A percentile compares a stretch with the other conserved stretches of the same genome.
These are phyloP conservation scores for Chiloscyllium punctatum DNA, from an alignment of 2,797 vertebrate genomes.

Conservation along the genomic window DNA sequence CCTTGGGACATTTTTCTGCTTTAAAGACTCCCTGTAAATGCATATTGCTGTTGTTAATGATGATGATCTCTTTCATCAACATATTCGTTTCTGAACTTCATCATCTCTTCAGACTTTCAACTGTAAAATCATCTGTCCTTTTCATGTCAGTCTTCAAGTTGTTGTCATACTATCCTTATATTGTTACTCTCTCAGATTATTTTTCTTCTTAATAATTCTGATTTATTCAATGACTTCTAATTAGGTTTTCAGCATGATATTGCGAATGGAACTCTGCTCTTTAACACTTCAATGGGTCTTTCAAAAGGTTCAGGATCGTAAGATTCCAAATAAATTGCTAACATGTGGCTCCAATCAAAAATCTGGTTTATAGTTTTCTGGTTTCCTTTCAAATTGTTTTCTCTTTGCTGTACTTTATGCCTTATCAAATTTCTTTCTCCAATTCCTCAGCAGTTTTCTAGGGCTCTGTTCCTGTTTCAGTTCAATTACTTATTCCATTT, in stretches of 20 bases:
- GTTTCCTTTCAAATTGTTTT: slow-evolving; percentile 16
- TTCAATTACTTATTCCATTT: neutral
- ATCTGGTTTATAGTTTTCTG: neutral
- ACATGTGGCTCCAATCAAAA: neutral
- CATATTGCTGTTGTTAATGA: neutral
- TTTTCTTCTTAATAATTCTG: neutral
- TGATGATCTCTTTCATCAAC: neutral
- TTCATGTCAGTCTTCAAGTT: neutral
- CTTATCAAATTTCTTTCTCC: neutral
- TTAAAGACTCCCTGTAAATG: neutral
- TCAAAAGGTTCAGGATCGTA: neutral
- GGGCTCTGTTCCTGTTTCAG: no score
- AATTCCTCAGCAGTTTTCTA: neutral
- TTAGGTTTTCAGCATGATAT: neutral
- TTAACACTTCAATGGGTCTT: neutral
- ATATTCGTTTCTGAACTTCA: neutral
- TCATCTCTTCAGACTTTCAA: neutral
- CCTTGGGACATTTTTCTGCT: neutral
- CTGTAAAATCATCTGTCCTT: neutral
- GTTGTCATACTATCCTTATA: neutral
- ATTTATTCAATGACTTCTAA: neutral
- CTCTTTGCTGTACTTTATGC: neutral
- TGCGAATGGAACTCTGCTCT: neutral
- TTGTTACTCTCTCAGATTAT: neutral
- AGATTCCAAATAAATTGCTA: slow-evolving; percentile 17